These are phyloP conservation scores for Marasmarcha lunaedactyla DNA, from an alignment of 2,888 invertebrate genomes.

Conservation along the genomic window DNA sequence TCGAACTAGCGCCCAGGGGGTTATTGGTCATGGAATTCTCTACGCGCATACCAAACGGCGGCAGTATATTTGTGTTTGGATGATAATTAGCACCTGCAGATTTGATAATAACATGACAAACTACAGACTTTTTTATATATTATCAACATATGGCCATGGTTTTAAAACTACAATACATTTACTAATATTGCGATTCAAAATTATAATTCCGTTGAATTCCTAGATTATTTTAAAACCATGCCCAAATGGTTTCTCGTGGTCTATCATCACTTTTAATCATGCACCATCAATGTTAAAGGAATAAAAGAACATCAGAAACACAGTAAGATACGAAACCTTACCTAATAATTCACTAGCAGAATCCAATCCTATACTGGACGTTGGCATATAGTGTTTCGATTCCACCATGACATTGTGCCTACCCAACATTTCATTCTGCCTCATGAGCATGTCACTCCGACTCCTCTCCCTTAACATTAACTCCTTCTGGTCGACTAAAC, in stretches of 20 bases:
- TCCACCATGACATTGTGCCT: conserved; percentile 45
- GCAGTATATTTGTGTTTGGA: conserved; percentile 58
- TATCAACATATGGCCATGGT: no score
- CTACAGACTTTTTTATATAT: no score
- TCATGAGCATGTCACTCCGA: conserved; percentile 46
- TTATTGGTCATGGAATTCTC: conserved; percentile 33
- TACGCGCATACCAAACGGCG: conserved; percentile 64
- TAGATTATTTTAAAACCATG: no score
- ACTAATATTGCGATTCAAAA: no score
- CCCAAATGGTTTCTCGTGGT: no score
- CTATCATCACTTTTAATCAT: no score
- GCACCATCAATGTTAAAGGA: no score
- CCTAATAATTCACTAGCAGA: conserved; percentile 65
- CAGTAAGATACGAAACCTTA: conserved; percentile 21
- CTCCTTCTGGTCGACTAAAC: conserved; percentile 47
- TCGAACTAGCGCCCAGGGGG: conserved; percentile 25
- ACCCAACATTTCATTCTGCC: conserved; percentile 51
- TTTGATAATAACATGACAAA: background rate
- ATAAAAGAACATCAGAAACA: no score
- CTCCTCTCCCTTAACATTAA: conserved; percentile 40
- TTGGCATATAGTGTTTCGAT: conserved; percentile 51
- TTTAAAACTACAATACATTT: no score
- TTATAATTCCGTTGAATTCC: no score
- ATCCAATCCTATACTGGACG: conserved; percentile 53
- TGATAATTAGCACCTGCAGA: conserved; percentile 64